phyloP scores from a whole-genome alignment of 2,888 invertebrate genomes.

The Hirtodrosophila confusa region DNA sequence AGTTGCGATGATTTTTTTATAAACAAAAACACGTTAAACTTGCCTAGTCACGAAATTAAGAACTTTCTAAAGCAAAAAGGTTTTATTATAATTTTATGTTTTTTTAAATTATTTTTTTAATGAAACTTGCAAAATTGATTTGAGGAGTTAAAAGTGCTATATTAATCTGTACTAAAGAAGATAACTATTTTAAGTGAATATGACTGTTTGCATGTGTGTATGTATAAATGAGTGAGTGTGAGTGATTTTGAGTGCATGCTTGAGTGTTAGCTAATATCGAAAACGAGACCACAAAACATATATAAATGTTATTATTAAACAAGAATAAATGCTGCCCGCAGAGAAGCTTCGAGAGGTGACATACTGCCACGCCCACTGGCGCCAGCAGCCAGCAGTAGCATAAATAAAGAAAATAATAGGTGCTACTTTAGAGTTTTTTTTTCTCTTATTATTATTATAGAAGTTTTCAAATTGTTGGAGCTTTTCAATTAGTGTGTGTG shows the following conservation, averaged over 20 bases:
- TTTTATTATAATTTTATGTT: slow-evolving; percentile 40
- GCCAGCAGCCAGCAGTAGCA: slow-evolving; percentile 38
- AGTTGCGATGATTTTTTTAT: slow-evolving; percentile 49
- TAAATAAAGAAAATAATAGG: slow-evolving; percentile 44
- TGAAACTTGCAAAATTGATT: slow-evolving; percentile 39
- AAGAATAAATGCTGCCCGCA: slow-evolving; percentile 49
- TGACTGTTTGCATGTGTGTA: slow-evolving; percentile 14
- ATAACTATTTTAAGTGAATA: slow-evolving; percentile 50
- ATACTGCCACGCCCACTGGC: slow-evolving; percentile 68
- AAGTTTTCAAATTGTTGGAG: slow-evolving; percentile 25
- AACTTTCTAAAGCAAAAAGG: slow-evolving; percentile 66
- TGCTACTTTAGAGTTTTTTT: slow-evolving; percentile 51
- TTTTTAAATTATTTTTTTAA: slow-evolving; percentile 45
- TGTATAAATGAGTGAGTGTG: not conserved
- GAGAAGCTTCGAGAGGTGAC: slow-evolving; percentile 39
- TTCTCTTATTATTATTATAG: slow-evolving; percentile 17
- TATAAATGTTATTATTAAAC: slow-evolving; percentile 32
- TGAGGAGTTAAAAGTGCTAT: slow-evolving; percentile 65
- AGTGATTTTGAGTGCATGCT: too few species aligned
- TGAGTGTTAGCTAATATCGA: slow-evolving; percentile 42
- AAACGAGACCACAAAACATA: slow-evolving; percentile 19
- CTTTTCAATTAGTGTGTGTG: not conserved
- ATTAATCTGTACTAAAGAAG: slow-evolving; percentile 71
- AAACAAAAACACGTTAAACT: slow-evolving; percentile 54
- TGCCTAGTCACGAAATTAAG: slow-evolving; percentile 79